Evolutionary conservation across 1,140 invertebrate genomes (phyloP), one percentile per base, ranked within the genome.

Genomic region (Heliconius hermathena): DNA sequence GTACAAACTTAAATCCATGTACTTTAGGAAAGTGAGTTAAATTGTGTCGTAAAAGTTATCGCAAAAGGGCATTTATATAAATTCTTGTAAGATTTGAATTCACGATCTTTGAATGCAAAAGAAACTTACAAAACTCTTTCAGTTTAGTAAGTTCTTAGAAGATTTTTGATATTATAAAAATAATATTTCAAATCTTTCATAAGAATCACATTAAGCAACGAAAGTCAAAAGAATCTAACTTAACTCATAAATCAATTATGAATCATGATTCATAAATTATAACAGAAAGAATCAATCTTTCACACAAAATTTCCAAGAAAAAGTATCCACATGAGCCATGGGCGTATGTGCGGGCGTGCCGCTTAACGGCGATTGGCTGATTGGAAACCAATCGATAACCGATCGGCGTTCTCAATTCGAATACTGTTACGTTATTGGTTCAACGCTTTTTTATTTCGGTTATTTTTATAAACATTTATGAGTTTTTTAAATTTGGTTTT

Each of bases 371-470:
- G 36, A 91, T 93, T 93, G 92, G 92, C 85, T 92, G 90, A 93
- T 93, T 87, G 92, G 92, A 91, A 91, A 89, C 89, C 88, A 89
- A 93, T 93, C 92, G 87, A 93, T 93, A 92, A 85, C 91, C 89
- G 87, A 93, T 93, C 88, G 88, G 82, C 82, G 84, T 87, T 84
- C 82, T 71, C 81, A 33, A 49, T 85, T 86, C 80, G 70, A 86
- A 84, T 71, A 78, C 76, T 38, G 57, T 26, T 74, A 71, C 77
- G 78, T 72, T 73, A 87, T 87, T 87, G 86, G 86, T 73, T 26
- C 82, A 74, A 26, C 60, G 29, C 16, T 77, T 87, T 87, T 82
- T 83, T 83, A 77, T 81, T 83, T 83, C 83, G 36, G 11, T 77
- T 52, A 60, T 72, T 60, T 79, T 82, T 71, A 29, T 66, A 29